A percentile compares a stretch with the other conserved stretches of the same genome.
Evolutionary conservation across 2,113 vertebrate species (phyloP).

Genomic region (Tauraco erythrolophus): DNA sequence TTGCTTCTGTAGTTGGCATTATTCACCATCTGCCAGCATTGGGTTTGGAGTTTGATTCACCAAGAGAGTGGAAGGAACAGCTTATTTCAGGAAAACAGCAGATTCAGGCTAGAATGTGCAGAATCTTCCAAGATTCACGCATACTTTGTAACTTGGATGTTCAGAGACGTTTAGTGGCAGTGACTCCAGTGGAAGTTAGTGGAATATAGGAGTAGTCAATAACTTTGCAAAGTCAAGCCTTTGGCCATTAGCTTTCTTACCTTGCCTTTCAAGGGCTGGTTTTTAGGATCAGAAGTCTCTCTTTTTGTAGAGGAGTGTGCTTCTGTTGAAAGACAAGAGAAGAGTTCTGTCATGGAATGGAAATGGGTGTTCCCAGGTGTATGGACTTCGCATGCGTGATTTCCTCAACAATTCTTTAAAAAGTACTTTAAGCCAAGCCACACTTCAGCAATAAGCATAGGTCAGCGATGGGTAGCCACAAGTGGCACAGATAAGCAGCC

Average conservation of each 20-base stretch:
- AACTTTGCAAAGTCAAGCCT: background rate
- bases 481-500: constrained; percentile 46
- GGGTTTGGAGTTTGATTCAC: constrained; percentile 6
- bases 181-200: background rate
- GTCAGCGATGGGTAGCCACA: constrained; percentile 29
- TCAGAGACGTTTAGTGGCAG: background rate
- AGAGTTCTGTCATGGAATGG: background rate
- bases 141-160: fast-evolving
- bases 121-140: background rate
- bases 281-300: background rate
- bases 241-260: background rate
- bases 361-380: background rate
- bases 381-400: background rate
- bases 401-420: background rate
- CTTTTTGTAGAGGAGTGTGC: background rate
- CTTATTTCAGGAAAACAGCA: background rate
- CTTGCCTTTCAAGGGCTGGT: background rate
- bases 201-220: background rate
- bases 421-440: constrained; percentile 10
- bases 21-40: constrained; percentile 9
- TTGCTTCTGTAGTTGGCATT: constrained; percentile 48
- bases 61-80: constrained; percentile 9
- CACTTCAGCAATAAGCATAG: constrained; percentile 30
- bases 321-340: background rate
- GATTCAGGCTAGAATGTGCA: background rate